These are phyloP conservation scores for Trochalopteron elliotii DNA, from an alignment of 2,113 vertebrate genomes.

Conservation along the genomic window DNA sequence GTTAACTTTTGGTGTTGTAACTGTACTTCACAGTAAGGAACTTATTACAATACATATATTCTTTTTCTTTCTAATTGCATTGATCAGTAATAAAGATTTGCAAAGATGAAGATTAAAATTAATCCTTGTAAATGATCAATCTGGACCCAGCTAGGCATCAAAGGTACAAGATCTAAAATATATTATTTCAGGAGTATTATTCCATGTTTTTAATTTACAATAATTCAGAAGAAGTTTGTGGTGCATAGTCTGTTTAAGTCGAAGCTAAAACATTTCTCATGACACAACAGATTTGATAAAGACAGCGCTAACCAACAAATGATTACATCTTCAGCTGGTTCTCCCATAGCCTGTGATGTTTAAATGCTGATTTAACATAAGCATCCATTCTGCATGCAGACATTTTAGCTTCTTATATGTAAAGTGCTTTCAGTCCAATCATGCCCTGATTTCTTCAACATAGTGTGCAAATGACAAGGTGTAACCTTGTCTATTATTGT, in stretches of 20 bases:
- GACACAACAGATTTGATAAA: slow-evolving; percentile 1
- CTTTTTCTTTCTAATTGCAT: background rate
- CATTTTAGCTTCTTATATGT: background rate
- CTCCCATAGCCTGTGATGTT: background rate
- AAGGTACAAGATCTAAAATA: background rate
- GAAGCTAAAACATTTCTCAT: background rate
- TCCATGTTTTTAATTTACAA: background rate
- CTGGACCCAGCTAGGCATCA: background rate
- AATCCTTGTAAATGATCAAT: slow-evolving; percentile 27
- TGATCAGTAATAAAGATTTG: background rate
- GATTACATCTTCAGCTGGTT: background rate
- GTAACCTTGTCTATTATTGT: background rate
- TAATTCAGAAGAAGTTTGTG: background rate
- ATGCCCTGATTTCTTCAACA: background rate
- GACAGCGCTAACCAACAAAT: background rate
- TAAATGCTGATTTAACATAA: slow-evolving; percentile 38
- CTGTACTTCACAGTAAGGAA: background rate
- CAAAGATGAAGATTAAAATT: background rate
- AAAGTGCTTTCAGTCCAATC: background rate
- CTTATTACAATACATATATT: background rate
- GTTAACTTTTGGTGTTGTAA: background rate
- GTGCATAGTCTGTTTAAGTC: background rate
- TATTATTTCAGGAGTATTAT: background rate
- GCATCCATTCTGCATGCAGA: background rate
- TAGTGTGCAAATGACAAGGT: background rate